Evolutionary conservation across 2,113 vertebrate species (phyloP), one percentile per base, ranked within the genome.

Genomic region (Astatotilapia flaviijosephi): DNA sequence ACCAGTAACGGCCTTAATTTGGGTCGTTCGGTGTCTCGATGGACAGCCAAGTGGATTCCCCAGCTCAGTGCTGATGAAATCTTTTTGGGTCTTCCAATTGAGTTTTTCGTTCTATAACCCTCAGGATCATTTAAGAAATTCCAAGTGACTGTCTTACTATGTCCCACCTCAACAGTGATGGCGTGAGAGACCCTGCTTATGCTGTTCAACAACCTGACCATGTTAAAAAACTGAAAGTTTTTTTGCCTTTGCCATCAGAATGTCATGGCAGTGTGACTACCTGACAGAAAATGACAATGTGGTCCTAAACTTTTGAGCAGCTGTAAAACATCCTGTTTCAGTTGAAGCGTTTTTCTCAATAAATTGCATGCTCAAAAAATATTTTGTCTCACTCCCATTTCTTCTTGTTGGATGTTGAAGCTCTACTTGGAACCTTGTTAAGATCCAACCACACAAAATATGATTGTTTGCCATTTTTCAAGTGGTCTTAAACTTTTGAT

Each of bases 81-180:
- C 56, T 60, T 60, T 60, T 31, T 60, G 56, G 8, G 56, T 60
- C 14, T 60, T 17, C 56, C 56, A 60, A 31, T 60, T 31, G 56
- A 60, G 0, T 0, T 60, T 60, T 60, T 60, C 2, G 1, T 31
- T 9, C 14, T 5, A 17, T 60, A 60, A 60, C 8, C 56, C 26
- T 31, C 3, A 4, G 8, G 56, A 60, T 17, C 8, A 60, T 60
- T 60, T 60, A 60, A 10, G 56, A 60, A 60, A 31, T 17, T 60
- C 56, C 56, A 60, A 60, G 3, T 17, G 26, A 60, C 26, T 4
- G 56, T 1, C 0, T 60, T 31, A 31, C 55, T 58, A 5, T 0
- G 0, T 58, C 55, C 55, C 7, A 58, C 26, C 26, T 58, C 14
- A 58, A 31, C 26, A 17, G 56, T 0, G 56, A 58, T 58, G 26